Conservation (phyloP, 1,140 invertebrate genomes). For the Apis mellifera region DNA sequence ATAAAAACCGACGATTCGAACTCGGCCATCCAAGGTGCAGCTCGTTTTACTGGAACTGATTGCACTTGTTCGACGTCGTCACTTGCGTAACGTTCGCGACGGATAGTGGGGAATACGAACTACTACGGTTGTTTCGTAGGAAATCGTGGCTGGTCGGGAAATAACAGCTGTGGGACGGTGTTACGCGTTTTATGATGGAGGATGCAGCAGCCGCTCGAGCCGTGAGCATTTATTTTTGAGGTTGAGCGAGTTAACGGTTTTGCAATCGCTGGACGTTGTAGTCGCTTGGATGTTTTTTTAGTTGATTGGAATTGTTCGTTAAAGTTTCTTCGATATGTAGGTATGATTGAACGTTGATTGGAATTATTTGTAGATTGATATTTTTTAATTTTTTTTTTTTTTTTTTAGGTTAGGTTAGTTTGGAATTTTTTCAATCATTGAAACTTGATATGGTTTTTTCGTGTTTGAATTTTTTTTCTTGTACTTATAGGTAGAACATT, state of each 20-base stretch:
- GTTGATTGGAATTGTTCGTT: not conserved
- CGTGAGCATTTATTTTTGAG: slow-evolving; percentile 25
- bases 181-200: not conserved
- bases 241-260: not conserved
- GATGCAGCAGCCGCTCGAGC: not conserved
- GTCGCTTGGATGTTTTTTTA: not conserved
- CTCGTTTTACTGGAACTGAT: slow-evolving; percentile 31
- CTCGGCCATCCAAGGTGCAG: slow-evolving; percentile 29
- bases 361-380: too few species aligned
- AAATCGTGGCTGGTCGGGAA: not conserved
- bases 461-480: too few species aligned
- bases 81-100: slow-evolving; percentile 25
- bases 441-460: too few species aligned
- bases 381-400: too few species aligned
- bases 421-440: too few species aligned
- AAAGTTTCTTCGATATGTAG: not conserved
- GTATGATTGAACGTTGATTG: too few species aligned
- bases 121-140: slow-evolving; percentile 6
- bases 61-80: slow-evolving; percentile 22
- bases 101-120: not conserved
- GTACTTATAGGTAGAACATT: too few species aligned
- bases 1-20: slow-evolving; percentile 47
- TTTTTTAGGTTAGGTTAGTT: too few species aligned
- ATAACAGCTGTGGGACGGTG: too few species aligned
- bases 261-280: not conserved